Conservation (phyloP, 2,113 vertebrate genomes). For the Chaetodon auriga region DNA sequence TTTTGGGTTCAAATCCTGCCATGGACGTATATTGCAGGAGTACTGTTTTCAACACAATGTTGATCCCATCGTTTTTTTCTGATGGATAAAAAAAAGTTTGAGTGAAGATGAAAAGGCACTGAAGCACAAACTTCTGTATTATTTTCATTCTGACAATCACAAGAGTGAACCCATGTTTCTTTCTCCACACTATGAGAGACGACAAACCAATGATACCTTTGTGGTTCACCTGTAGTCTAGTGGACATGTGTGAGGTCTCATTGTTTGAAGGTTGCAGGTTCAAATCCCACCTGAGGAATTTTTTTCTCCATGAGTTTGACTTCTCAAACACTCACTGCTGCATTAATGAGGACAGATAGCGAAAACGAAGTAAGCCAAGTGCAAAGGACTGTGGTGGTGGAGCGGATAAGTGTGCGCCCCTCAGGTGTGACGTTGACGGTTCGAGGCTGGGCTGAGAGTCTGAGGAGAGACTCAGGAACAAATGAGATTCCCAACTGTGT, state of each 20-base stretch:
- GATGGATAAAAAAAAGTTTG: neutral
- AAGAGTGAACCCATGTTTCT: neutral
- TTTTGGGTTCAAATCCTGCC: neutral
- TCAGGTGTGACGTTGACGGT: neutral
- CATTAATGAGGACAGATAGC: neutral
- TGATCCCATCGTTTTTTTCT: no score
- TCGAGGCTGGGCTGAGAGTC: neutral
- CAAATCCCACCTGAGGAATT: neutral
- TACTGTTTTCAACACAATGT: neutral
- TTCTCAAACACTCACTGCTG: neutral
- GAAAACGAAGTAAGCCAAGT: fast-evolving
- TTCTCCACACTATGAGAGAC: neutral
- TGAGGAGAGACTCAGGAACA: neutral
- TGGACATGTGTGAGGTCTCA: fast-evolving
- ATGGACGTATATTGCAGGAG: neutral
- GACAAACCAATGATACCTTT: no score
- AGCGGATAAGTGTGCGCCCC: neutral
- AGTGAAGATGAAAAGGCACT: neutral
- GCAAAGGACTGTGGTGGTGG: neutral
- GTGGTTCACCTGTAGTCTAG: fast-evolving
- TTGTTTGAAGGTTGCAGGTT: neutral
- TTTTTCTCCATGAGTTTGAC: no score
- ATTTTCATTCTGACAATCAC: neutral
- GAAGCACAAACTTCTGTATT: neutral
- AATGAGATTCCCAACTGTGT: neutral